Evolutionary conservation across 2,113 vertebrate species (phyloP).

Genomic region (Centropus bengalensis): DNA sequence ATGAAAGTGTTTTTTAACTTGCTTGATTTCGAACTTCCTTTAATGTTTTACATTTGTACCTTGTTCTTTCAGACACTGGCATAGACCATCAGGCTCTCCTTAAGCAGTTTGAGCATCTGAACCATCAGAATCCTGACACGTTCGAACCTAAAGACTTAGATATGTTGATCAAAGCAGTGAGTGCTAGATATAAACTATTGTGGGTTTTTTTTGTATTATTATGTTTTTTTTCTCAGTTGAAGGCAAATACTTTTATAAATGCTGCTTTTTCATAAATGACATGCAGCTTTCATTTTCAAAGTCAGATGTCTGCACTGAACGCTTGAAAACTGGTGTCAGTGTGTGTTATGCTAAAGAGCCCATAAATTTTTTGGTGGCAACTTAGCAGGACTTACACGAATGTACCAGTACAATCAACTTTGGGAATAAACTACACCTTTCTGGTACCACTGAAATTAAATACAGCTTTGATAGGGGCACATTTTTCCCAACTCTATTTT

Average conservation of each 20-base stretch:
- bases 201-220: not conserved
- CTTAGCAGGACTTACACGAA: not conserved
- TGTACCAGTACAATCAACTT: not conserved
- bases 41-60: not conserved
- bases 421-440: not conserved
- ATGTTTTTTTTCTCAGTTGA: not conserved
- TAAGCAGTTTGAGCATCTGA: conserved; percentile 96
- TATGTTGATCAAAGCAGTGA: conserved; percentile 93
- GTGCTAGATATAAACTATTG: conserved; percentile 3
- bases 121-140: conserved; percentile 94
- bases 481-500: not conserved
- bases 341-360: not conserved
- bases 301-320: not conserved
- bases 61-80: conserved; percentile 76
- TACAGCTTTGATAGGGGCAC: not conserved
- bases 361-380: not conserved
- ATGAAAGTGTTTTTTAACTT: not conserved
- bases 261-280: not conserved
- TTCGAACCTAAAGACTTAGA: conserved; percentile 96
- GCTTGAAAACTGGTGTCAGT: not conserved
- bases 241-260: not conserved
- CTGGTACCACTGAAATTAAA: not conserved
- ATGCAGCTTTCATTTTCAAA: not conserved
- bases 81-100: conserved; percentile 92
- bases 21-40: not conserved